Evolutionary conservation across 2,797 vertebrate species (phyloP).

Genomic region (Buceros bicornis): DNA sequence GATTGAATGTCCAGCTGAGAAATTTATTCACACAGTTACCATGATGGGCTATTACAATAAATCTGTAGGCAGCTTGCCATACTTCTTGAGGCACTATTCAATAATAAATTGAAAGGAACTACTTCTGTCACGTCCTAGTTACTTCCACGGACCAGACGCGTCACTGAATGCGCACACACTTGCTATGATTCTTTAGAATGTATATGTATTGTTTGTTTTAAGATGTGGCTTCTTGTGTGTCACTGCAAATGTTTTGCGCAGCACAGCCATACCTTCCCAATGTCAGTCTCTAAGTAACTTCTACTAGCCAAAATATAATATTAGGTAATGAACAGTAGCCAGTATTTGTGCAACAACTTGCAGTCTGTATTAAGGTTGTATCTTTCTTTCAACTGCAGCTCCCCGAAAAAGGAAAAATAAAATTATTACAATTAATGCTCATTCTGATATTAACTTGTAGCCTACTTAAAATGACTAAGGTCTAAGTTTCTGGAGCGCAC

Average conservation of each 20-base stretch:
- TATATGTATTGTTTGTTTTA: not conserved
- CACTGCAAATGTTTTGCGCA: not conserved
- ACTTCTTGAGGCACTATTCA: slow-evolving; percentile 38
- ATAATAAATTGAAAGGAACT: slow-evolving; percentile 56
- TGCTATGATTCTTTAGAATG: not conserved
- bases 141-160: not conserved
- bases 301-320: not conserved
- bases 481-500: not conserved
- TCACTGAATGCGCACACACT: not conserved
- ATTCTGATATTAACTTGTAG: not conserved
- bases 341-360: not conserved
- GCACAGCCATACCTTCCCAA: not conserved
- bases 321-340: not conserved
- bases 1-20: slow-evolving; percentile 58
- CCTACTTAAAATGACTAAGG: not conserved
- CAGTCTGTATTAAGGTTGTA: not conserved
- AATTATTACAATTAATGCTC: not conserved
- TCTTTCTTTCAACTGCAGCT: not conserved
- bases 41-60: slow-evolving; percentile 58
- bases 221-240: not conserved
- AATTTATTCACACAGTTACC: slow-evolving; percentile 66
- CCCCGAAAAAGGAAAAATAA: not conserved
- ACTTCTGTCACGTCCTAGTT: slow-evolving; percentile 14
- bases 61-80: slow-evolving; percentile 47
- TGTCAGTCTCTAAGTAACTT: not conserved